These are phyloP conservation scores for Nycticryphes semicollaris DNA, from an alignment of 2,113 vertebrate genomes.

Conservation along the genomic window DNA sequence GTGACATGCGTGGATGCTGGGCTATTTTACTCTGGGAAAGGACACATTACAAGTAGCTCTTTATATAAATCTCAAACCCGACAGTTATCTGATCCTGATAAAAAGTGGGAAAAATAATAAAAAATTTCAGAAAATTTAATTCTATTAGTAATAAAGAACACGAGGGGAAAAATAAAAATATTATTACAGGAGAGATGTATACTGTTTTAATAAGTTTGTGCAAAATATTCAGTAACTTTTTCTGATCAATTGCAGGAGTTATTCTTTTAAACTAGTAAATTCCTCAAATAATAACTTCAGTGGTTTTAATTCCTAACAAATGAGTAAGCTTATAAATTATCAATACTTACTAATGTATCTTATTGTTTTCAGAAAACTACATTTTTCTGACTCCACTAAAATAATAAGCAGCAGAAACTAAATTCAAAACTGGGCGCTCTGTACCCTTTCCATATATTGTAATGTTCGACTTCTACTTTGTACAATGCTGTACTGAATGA, in stretches of 20 bases:
- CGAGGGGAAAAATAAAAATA: not conserved
- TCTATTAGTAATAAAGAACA: not conserved
- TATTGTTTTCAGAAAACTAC: not conserved
- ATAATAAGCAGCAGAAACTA: not conserved
- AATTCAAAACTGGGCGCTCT: not conserved
- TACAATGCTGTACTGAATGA: rapidly evolving
- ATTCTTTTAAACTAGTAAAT: not conserved
- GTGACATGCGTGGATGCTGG: rapidly evolving
- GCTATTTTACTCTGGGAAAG: not conserved
- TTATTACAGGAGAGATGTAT: not conserved
- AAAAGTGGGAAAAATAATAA: not conserved
- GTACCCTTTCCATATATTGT: not conserved
- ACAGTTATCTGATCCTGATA: not conserved
- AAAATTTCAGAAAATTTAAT: not conserved
- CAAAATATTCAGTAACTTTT: not conserved
- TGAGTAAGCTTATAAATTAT: not conserved
- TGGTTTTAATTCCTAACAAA: not conserved
- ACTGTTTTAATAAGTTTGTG: not conserved
- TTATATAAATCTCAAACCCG: not conserved
- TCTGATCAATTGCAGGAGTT: not conserved
- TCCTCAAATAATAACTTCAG: not conserved
- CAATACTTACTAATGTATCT: not conserved
- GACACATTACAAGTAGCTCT: not conserved
- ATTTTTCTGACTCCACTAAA: not conserved
- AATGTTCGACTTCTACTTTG: not conserved